Evolutionary conservation across 2,888 invertebrate species (phyloP), one percentile per base, ranked within the genome.

Genomic region (Drosophila cognata): DNA sequence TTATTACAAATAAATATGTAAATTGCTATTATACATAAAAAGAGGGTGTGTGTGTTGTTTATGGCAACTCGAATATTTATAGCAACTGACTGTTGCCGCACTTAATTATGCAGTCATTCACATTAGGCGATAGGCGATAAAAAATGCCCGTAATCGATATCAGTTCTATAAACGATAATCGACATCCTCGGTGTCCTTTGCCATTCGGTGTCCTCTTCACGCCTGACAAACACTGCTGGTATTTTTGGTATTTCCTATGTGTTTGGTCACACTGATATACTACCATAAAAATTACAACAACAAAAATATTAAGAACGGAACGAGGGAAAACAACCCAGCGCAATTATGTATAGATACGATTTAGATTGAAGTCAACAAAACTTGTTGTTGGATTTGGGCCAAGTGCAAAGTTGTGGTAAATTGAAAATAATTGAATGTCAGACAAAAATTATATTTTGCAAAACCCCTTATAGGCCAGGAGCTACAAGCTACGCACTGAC

Each of bases 341-440:
- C 67, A 81, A 75, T 77, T 77, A 78, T 78, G 78, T 78, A 81
- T 81, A 81, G 70, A 79, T 74, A 79, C 82, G 53, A 81, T 74
- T 81, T 60, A 67, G 70, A 57, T 70, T 74, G 56, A 70, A 81
- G 69, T 70, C 74, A 79, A 79, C 74, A 79, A 80, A 58, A 66
- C 43, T 74, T 64, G 69, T 74, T 67, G 73, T 61, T 66, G 61
- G 51, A 66, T 59, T 56, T 56, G 74, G 79, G 79, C 66, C 74
- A 70, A 70, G 66, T 81, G 82, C 66, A 81, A 53, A 51, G 64
- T 68, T 78, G 79, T 81, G 74, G 79, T 78, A 70, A 74, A 66
- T 66, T 5, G 13, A 0, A 41, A 48, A 48, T 13, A 36, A 48
- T 4, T 62, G 1, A 25, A 7, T 25, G 7, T 29, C 33, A 21